phyloP scores from a whole-genome alignment of 2,797 vertebrate genomes.

The Sebastes hubbsi region DNA sequence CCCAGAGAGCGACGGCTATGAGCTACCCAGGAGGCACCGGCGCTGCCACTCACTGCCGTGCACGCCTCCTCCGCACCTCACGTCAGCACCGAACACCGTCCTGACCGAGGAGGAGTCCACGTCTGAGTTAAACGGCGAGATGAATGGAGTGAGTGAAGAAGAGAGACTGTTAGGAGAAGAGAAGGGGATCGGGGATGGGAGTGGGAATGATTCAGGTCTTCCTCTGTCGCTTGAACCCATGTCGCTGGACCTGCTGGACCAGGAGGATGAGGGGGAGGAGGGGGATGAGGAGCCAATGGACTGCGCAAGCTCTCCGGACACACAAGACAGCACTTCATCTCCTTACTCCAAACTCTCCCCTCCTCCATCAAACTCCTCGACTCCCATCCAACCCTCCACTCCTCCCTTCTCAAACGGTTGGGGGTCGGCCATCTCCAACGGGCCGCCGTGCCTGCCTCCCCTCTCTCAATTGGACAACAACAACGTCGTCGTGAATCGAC shows the following conservation, averaged over 20 bases:
- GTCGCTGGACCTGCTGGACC: conserved; percentile 55
- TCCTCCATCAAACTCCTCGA: conserved; percentile 37
- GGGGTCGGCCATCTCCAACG: conserved; percentile 74
- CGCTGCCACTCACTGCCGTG: conserved; percentile 91
- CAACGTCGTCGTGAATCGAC: conserved; percentile 84
- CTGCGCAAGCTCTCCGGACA: conserved; percentile 82
- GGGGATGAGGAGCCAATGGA: conserved; percentile 84
- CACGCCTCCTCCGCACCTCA: conserved; percentile 86
- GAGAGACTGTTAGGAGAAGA: conserved; percentile 21
- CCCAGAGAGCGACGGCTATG: conserved; percentile 59
- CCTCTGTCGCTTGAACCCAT: conserved; percentile 67
- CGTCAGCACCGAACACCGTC: conserved; percentile 53
- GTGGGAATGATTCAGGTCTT: conserved; percentile 71
- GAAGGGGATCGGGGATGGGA: not conserved
- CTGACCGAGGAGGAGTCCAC: conserved; percentile 35
- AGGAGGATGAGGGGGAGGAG: conserved; percentile 1
- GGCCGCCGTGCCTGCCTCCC: conserved; percentile 74
- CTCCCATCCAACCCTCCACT: conserved; percentile 54
- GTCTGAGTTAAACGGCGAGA: not conserved
- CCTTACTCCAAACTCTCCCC: conserved; percentile 55
- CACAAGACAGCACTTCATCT: conserved; percentile 64
- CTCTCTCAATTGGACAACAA: conserved; percentile 83
- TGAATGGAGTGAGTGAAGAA: conserved; percentile 2
- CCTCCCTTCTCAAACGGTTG: conserved; percentile 78
- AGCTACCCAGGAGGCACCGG: conserved; percentile 72